These are phyloP conservation scores for Ariolimax columbianus DNA, from an alignment of 2,888 invertebrate species.

Conservation along the genomic window DNA sequence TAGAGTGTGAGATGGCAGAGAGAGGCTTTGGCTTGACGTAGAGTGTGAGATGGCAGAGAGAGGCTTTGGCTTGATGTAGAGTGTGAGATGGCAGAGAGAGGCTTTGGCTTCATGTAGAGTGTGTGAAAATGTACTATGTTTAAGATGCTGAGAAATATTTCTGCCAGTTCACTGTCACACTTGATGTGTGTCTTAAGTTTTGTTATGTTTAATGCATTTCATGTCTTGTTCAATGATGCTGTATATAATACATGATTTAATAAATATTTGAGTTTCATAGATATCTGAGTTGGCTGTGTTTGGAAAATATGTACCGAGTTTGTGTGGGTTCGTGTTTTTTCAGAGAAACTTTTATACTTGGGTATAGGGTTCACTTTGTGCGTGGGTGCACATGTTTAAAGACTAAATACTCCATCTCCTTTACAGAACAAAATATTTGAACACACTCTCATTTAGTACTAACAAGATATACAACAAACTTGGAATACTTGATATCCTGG, in stretches of 20 bases:
- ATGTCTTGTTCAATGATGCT: neutral
- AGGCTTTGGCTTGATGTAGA: too few species aligned
- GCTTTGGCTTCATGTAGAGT: neutral
- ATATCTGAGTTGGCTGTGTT: neutral
- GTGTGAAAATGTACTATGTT: neutral
- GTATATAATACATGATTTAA: constrained; percentile 16
- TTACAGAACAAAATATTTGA: too few species aligned
- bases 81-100: neutral
- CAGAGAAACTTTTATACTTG: too few species aligned
- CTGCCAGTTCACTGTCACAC: neutral
- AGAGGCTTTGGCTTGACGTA: too few species aligned
- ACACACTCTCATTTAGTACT: too few species aligned
- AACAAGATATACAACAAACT: too few species aligned
- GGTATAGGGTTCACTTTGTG: too few species aligned
- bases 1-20: too few species aligned
- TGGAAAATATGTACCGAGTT: neutral
- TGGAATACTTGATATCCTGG: too few species aligned
- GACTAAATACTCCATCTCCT: too few species aligned
- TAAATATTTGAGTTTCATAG: constrained; percentile 8
- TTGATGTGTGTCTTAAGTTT: neutral
- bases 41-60: too few species aligned
- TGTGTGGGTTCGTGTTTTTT: neutral
- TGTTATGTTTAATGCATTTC: neutral
- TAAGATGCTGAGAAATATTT: neutral
- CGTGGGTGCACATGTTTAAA: too few species aligned